Evolutionary conservation across 2,113 vertebrate genomes (phyloP).

Genomic region (Blennius ocellaris): DNA sequence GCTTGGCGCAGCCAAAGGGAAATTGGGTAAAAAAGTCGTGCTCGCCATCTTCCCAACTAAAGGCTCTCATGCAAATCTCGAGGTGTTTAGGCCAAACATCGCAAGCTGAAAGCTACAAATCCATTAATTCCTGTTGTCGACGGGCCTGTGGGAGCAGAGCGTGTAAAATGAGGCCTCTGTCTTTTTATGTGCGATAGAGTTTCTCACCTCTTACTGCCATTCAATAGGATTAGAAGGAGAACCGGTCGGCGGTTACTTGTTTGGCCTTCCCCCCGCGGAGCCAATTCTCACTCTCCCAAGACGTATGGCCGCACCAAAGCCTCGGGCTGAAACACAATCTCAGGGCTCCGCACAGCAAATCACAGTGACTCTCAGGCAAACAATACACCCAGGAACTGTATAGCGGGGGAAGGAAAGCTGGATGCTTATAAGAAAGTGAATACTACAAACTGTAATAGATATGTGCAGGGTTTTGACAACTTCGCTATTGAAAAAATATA

Average conservation of each 20-base stretch:
- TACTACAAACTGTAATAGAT: conserved; percentile 52
- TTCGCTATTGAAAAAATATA: conserved; percentile 43
- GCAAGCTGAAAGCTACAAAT: conserved; percentile 42
- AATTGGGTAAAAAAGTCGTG: conserved; percentile 21
- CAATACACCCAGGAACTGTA: conserved; percentile 53
- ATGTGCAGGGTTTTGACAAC: conserved; percentile 44
- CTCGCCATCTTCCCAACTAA: conserved; percentile 12
- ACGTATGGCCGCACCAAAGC: conserved; percentile 47
- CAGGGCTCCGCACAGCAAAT: conserved; percentile 45
- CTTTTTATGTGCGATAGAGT: conserved; percentile 67
- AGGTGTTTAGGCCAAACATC: conserved; percentile 37
- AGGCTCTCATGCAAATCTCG: conserved; percentile 53
- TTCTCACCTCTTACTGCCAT: conserved; percentile 62
- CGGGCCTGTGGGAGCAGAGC: conserved; percentile 22
- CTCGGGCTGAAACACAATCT: conserved; percentile 70
- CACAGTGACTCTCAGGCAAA: conserved; percentile 43
- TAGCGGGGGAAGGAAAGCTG: background rate
- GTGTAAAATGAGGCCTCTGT: conserved; percentile 52
- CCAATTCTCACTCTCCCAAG: conserved; percentile 58
- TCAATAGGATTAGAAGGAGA: conserved; percentile 65
- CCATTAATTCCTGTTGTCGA: conserved; percentile 46
- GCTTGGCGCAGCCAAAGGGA: conserved; percentile 20
- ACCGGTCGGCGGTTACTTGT: conserved; percentile 55
- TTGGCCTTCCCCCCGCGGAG: conserved; percentile 26
- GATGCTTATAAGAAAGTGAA: conserved; percentile 25